Evolutionary conservation across 2,113 vertebrate species (phyloP).

Genomic region (Lutjanus erythropterus): DNA sequence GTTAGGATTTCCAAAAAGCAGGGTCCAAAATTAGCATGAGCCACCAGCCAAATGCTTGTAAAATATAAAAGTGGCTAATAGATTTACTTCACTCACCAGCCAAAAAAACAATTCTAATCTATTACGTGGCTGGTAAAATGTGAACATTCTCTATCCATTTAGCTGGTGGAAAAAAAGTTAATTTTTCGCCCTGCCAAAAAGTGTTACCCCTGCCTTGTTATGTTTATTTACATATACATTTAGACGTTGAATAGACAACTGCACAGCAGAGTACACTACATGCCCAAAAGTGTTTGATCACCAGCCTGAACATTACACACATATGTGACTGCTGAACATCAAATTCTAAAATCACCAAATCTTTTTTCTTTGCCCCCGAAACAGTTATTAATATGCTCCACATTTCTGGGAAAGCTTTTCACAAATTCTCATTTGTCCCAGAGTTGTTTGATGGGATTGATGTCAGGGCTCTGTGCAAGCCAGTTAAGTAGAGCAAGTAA

Average conservation of each 20-base stretch:
- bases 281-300: neutral
- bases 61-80: no score
- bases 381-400: neutral
- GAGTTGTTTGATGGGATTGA: neutral
- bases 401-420: neutral
- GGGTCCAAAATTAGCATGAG: no score
- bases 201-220: neutral
- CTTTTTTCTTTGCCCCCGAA: neutral
- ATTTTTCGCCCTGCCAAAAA: no score
- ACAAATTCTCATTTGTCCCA: neutral
- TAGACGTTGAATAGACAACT: no score
- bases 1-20: neutral
- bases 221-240: neutral
- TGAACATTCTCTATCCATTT: no score
- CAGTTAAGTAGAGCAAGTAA: neutral
- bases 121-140: no score
- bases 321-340: slow-evolving; percentile 12
- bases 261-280: neutral
- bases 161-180: no score
- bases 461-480: neutral
- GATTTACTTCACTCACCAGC: no score
- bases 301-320: no score
- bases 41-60: no score
- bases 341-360: neutral
- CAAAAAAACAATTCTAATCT: no score